phyloP scores from a whole-genome alignment of 2,888 invertebrate species.

The Nomada fucata region DNA sequence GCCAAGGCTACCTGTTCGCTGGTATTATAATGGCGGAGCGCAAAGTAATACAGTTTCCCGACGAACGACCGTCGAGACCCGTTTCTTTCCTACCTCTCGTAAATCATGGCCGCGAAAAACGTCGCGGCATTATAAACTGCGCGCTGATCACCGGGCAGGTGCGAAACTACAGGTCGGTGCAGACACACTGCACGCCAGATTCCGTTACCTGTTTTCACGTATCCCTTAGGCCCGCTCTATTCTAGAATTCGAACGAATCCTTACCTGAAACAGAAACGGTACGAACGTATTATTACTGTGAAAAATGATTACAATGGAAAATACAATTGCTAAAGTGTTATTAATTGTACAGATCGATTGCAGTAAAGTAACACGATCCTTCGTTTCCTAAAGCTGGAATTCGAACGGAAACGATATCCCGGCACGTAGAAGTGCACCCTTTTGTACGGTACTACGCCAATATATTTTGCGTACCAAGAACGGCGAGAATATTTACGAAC shows the following conservation, averaged over 20 bases:
- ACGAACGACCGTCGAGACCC: slow-evolving; percentile 11
- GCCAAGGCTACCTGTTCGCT: slow-evolving; percentile 23
- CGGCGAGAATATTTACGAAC: slow-evolving; percentile 14
- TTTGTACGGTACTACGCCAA: slow-evolving; percentile 8
- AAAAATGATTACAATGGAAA: background rate
- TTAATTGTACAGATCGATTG: background rate
- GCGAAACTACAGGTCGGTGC: slow-evolving; percentile 12
- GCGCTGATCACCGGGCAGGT: slow-evolving; percentile 42
- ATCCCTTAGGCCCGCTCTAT: background rate
- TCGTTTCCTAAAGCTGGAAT: background rate
- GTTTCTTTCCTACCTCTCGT: slow-evolving; percentile 31
- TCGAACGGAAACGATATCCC: background rate
- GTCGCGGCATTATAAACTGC: slow-evolving; percentile 10
- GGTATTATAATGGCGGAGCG: slow-evolving; percentile 3
- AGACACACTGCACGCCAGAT: slow-evolving; percentile 37
- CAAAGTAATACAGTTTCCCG: slow-evolving; percentile 36
- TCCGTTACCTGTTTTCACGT: background rate
- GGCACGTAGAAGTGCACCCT: background rate
- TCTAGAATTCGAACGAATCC: slow-evolving; percentile 45
- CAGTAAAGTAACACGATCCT: background rate
- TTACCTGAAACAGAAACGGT: slow-evolving; percentile 78
- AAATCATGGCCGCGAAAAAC: slow-evolving; percentile 22
- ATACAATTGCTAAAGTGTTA: background rate
- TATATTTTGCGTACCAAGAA: slow-evolving; percentile 4
- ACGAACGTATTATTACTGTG: slow-evolving; percentile 57